Conservation (phyloP, 2,113 vertebrate species). For the Eleginops maclovinus region DNA sequence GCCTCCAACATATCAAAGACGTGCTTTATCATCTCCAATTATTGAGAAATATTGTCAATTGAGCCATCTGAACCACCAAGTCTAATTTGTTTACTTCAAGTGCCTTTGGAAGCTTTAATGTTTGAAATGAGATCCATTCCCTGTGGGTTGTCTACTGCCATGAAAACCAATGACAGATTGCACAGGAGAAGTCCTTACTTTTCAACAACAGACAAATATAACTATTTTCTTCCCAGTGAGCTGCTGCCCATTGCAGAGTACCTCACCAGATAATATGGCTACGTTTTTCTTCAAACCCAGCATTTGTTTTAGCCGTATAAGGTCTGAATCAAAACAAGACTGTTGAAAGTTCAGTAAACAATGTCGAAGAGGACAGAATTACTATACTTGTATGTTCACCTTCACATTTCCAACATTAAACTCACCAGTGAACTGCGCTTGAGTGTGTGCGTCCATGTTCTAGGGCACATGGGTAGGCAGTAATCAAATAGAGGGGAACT, state of each 20-base stretch:
- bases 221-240: conserved; percentile 25
- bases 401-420: conserved; percentile 40
- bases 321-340: conserved; percentile 30
- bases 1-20: conserved; percentile 67
- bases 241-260: conserved; percentile 24
- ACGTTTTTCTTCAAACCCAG: not conserved
- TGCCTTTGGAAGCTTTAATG: conserved; percentile 56
- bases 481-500: conserved; percentile 77
- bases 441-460: conserved; percentile 50
- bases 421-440: conserved; percentile 20
- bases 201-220: conserved; percentile 43
- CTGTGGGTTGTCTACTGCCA: conserved; percentile 33
- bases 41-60: conserved; percentile 72
- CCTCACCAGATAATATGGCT: conserved; percentile 20
- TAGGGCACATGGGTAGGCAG: conserved; percentile 58
- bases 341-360: conserved; percentile 23
- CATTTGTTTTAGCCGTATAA: conserved; percentile 37
- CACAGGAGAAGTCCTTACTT: conserved; percentile 51
- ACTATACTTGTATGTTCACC: conserved; percentile 31
- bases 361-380: conserved; percentile 44
- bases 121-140: conserved; percentile 53
- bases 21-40: conserved; percentile 73
- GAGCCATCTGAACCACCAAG: conserved; percentile 63
- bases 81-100: conserved; percentile 77
- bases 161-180: conserved; percentile 59